Evolutionary conservation across 2,888 invertebrate species (phyloP), one percentile per base, ranked within the genome.

Genomic region (Stratiomys singularior): DNA sequence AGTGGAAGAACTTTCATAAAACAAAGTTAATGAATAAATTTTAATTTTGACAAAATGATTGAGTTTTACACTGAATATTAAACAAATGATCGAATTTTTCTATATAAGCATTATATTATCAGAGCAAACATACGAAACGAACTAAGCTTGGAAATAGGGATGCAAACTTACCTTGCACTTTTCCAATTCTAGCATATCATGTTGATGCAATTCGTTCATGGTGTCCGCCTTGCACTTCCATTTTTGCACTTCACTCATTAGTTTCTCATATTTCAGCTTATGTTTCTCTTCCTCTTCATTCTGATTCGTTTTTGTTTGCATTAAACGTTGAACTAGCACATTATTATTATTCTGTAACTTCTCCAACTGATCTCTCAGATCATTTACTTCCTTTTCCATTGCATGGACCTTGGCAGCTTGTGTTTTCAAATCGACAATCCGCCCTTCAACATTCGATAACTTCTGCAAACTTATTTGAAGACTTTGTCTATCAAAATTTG

Each of bases 151-250:
- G n/a, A n/a, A n/a, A n/a, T n/a, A n/a, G n/a, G n/a, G n/a, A n/a
- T n/a, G n/a, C n/a, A n/a, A n/a, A 60, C 5, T 15, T 47, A 71
- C 71, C 71, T 71, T 71, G 47, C 71, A 71, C 11, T 71, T 71
- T 71, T 71, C 47, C 1, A 71, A 21, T 15, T 71, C 71, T 27
- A 71, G 15, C 47, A 47, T 52, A 23, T 47, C 71, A n/a, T 18
- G 21, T 18, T 71, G 71, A 27, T 52, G 25, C 13, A 71, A 27
- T 47, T 71, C 71, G 18, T 23, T 47, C 47, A 71, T 5, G 5
- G 47, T 5, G 46, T 71, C 71, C 0, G 71, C 71, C 21, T 71
- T 71, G 27, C 71, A 47, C 23, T 71, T 71, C 71, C 71, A 71
- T 27, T 71, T 47, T 18, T 27, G 7, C 71, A 71, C 25, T 25